Evolutionary conservation across 2,113 vertebrate species (phyloP).

Genomic region (Vulpes lagopus): DNA sequence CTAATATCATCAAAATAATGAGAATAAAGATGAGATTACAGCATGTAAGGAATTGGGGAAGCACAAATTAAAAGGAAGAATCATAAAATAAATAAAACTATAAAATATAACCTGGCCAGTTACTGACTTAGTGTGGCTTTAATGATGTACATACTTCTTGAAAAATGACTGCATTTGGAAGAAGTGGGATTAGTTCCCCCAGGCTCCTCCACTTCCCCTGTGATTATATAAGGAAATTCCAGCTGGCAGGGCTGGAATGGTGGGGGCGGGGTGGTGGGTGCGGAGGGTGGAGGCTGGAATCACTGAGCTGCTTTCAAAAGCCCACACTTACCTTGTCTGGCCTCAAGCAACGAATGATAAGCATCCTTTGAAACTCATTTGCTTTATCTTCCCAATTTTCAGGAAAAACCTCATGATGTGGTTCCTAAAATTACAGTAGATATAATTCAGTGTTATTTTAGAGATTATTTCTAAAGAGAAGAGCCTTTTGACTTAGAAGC

Average conservation of each 20-base stretch:
- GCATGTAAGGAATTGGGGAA: not conserved
- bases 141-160: not conserved
- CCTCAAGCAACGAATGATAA: conserved; percentile 91
- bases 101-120: not conserved
- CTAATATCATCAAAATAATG: not conserved
- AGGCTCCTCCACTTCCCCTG: fast-evolving
- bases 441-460: not conserved
- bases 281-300: not conserved
- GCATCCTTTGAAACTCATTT: conserved; percentile 92
- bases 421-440: conserved; percentile 82
- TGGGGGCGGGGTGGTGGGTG: not conserved
- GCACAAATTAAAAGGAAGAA: not conserved
- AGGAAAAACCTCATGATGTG: conserved; percentile 90
- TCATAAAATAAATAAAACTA: not conserved
- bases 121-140: not conserved
- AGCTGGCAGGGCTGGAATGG: not conserved
- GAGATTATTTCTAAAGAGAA: not conserved
- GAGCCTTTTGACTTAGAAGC: not conserved
- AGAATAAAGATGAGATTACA: conserved; percentile 14
- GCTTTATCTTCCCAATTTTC: conserved; percentile 88
- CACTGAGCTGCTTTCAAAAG: not conserved
- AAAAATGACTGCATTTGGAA: not conserved
- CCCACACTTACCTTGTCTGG: conserved; percentile 90
- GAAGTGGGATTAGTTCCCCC: not conserved
- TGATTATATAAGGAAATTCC: not conserved